These are phyloP conservation scores for Leptatherina wallacei DNA, from an alignment of 2,797 vertebrate genomes.

Conservation along the genomic window DNA sequence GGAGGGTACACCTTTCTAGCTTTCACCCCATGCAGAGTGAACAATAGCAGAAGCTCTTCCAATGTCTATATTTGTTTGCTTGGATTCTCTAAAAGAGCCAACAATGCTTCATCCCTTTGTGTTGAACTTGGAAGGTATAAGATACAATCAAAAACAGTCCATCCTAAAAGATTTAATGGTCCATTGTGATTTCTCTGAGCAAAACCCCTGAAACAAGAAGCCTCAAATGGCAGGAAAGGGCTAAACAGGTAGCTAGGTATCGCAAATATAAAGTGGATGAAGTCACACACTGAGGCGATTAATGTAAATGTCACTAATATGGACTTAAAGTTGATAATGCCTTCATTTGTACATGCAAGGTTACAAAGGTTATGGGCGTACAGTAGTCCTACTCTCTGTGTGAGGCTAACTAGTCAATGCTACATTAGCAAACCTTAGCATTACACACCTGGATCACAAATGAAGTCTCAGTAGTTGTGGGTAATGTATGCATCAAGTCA, in stretches of 20 bases:
- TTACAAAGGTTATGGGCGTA: background rate
- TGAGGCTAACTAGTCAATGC: background rate
- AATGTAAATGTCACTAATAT: background rate
- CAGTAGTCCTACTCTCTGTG: background rate
- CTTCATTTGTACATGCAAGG: background rate
- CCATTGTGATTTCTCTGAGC: background rate
- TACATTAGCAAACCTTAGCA: background rate
- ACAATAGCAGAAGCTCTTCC: background rate
- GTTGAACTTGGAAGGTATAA: background rate
- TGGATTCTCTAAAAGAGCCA: too few species aligned
- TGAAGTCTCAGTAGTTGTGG: background rate
- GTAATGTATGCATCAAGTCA: background rate
- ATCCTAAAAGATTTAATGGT: background rate
- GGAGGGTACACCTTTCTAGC: too few species aligned
- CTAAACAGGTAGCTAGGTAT: too few species aligned
- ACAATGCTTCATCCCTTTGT: too few species aligned
- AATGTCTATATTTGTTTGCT: background rate
- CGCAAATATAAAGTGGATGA: background rate
- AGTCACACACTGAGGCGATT: background rate
- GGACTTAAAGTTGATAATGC: background rate
- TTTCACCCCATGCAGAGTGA: background rate
- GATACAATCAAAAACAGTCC: background rate
- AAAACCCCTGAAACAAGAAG: background rate
- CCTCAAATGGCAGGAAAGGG: background rate
- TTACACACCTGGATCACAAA: background rate